phyloP scores from a whole-genome alignment of 2,113 vertebrate species.

The Coptodon bakossiorum region DNA sequence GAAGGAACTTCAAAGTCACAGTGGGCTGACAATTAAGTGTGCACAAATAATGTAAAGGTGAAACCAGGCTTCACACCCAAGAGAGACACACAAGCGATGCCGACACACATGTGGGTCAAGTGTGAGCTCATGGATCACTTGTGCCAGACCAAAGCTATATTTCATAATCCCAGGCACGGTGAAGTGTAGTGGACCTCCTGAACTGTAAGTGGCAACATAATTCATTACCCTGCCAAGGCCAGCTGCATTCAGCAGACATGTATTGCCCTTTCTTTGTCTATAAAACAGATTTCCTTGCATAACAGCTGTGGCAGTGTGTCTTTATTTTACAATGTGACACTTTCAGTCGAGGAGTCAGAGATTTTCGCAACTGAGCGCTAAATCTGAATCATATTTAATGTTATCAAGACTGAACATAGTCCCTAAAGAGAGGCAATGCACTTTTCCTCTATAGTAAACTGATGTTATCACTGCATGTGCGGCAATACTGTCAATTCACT shows the following conservation, averaged over 20 bases:
- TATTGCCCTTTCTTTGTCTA: conserved; percentile 3
- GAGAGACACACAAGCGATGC: background rate
- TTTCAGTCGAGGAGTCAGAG: background rate
- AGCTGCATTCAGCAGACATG: background rate
- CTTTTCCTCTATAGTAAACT: background rate
- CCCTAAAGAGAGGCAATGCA: background rate
- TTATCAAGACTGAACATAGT: background rate
- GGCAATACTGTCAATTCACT: background rate
- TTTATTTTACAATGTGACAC: background rate
- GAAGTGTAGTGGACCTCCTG: background rate
- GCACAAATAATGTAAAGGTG: conserved; percentile 6
- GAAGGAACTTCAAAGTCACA: conserved; percentile 35
- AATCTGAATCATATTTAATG: background rate
- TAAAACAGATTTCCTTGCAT: conserved; percentile 37
- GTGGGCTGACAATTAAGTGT: background rate
- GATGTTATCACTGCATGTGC: background rate
- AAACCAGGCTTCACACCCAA: background rate
- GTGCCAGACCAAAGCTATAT: background rate
- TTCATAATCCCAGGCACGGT: background rate
- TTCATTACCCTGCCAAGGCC: background rate
- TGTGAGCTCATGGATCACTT: background rate
- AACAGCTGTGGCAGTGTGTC: background rate
- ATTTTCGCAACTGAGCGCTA: background rate
- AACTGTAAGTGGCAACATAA: background rate
- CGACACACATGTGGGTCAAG: background rate